These are phyloP conservation scores for Dendrocopos noguchii DNA, from an alignment of 2,113 vertebrate species.

Conservation along the genomic window DNA sequence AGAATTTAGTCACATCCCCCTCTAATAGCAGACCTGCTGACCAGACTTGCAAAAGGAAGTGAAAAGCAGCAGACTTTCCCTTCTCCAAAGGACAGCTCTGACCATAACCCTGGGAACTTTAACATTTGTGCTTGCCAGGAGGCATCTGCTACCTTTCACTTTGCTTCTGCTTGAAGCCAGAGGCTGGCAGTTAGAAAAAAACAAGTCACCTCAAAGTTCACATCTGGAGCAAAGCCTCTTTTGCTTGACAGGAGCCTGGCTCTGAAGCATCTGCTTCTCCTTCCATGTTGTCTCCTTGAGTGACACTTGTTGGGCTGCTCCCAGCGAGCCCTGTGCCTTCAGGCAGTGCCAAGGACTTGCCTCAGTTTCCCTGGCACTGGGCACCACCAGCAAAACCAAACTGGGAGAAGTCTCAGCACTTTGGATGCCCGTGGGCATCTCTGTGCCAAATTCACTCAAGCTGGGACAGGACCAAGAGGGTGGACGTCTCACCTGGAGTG, in stretches of 20 bases:
- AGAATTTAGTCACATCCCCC: background rate
- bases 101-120: accelerated
- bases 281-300: no score
- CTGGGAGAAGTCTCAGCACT: background rate
- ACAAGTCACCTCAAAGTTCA: background rate
- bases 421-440: background rate
- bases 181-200: background rate
- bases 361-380: background rate
- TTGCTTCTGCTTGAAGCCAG: background rate
- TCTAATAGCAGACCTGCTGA: background rate
- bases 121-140: accelerated
- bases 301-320: background rate
- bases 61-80: accelerated
- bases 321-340: accelerated
- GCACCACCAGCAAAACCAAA: no score
- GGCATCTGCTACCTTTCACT: accelerated
- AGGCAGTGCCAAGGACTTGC: background rate
- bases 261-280: background rate
- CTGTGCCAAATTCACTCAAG: no score
- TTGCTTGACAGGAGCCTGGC: background rate
- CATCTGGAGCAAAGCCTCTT: background rate
- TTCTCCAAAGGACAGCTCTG: background rate
- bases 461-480: no score
- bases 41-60: accelerated
- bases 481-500: no score